These are phyloP conservation scores for Empidonax traillii DNA, from an alignment of 2,113 vertebrate genomes.

Conservation along the genomic window DNA sequence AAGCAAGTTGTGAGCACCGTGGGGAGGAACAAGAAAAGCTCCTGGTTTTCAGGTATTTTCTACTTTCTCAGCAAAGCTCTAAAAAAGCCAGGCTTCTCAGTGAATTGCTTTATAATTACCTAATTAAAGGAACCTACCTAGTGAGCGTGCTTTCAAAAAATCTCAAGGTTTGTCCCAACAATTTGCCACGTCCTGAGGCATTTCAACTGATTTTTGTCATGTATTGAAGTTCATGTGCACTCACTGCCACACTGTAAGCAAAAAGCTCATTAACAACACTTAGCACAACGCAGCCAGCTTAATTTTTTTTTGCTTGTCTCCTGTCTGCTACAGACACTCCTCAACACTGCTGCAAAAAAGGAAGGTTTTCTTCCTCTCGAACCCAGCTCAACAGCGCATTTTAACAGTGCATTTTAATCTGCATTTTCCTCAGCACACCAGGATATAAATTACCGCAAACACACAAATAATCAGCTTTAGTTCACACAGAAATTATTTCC, in stretches of 20 bases:
- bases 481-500: background rate
- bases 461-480: background rate
- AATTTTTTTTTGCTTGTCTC: background rate
- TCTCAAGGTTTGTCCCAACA: background rate
- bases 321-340: background rate
- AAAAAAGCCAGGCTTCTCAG: background rate
- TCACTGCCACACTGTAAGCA: constrained; percentile 2
- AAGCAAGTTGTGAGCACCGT: accelerated
- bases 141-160: background rate
- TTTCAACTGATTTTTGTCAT: background rate
- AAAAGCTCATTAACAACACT: constrained; percentile 48
- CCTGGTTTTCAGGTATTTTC: background rate
- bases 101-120: background rate
- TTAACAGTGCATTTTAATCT: background rate
- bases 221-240: background rate
- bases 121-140: background rate
- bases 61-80: background rate
- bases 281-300: background rate
- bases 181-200: constrained; percentile 11
- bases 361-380: background rate
- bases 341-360: background rate
- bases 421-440: background rate
- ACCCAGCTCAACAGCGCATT: background rate
- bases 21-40: background rate
- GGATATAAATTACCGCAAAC: background rate